These are phyloP conservation scores for Hypotaenidia okinawae DNA, from an alignment of 2,797 vertebrate genomes.

Conservation along the genomic window DNA sequence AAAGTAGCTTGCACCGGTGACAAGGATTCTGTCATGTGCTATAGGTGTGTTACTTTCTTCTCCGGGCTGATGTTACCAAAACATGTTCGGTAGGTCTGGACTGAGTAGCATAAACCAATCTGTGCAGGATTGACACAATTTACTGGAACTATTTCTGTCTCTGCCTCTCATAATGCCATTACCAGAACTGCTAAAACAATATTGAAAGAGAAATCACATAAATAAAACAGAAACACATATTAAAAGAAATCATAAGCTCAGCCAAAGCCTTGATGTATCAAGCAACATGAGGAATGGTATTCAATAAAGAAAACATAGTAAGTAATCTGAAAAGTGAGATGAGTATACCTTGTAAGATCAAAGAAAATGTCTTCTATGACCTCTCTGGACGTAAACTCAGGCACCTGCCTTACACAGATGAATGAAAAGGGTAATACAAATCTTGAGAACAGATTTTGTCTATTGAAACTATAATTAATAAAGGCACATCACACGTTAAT, in stretches of 20 bases:
- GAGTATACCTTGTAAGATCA: background rate
- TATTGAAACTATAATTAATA: background rate
- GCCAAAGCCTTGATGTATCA: background rate
- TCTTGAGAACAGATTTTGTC: background rate
- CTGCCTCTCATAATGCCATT: background rate
- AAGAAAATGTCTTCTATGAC: background rate
- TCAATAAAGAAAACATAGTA: background rate
- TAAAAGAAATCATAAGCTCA: background rate
- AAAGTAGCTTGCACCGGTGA: background rate
- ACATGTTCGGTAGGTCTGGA: background rate
- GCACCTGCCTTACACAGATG: background rate
- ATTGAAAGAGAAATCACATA: background rate
- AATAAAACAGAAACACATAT: background rate
- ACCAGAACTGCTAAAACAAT: background rate
- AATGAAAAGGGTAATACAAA: background rate
- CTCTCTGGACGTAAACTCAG: background rate
- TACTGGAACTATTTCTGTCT: background rate
- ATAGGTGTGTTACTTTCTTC: background rate
- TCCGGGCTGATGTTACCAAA: background rate
- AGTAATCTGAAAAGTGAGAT: background rate
- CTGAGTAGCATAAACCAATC: background rate
- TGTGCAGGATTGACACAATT: background rate
- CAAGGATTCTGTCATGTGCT: background rate
- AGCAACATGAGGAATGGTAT: background rate
- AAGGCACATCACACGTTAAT: background rate